Conservation (phyloP, 2,797 vertebrate genomes). For the Passerculus sandwichensis region DNA sequence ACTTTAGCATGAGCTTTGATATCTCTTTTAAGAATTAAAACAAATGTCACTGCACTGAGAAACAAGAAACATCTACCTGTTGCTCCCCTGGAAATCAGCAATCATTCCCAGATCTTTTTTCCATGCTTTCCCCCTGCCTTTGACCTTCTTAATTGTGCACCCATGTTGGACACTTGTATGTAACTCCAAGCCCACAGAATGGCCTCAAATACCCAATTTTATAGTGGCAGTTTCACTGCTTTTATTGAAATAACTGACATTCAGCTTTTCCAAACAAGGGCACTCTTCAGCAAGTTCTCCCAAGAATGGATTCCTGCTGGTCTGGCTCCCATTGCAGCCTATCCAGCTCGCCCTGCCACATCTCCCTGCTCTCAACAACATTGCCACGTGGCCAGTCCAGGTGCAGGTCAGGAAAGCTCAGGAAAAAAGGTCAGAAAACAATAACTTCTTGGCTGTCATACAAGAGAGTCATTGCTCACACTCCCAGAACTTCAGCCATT, state of each 20-base stretch:
- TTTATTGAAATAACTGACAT: not conserved
- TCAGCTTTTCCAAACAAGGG: not conserved
- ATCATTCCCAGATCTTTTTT: not conserved
- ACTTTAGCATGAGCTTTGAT: not conserved
- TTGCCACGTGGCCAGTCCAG: not conserved
- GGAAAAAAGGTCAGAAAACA: not conserved
- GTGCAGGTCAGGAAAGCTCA: not conserved
- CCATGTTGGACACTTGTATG: not conserved
- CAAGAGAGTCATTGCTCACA: not conserved
- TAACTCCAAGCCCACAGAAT: not conserved
- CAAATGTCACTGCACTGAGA: not conserved
- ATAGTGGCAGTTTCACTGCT: not conserved
- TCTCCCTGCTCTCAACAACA: not conserved
- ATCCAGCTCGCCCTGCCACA: fast-evolving
- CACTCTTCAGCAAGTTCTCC: not conserved
- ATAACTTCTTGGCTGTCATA: not conserved
- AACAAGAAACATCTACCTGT: not conserved
- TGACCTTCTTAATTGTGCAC: not conserved
- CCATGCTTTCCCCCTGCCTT: not conserved
- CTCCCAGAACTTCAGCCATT: not conserved
- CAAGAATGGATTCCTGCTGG: not conserved
- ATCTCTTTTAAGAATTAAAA: not conserved
- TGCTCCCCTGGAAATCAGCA: not conserved
- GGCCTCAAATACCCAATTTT: not conserved
- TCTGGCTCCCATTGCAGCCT: not conserved